Percentiles rank a stretch among this genome's conserved stretches.
phyloP scores from a whole-genome alignment of 23 tunicate species.

The Styela plicata region DNA sequence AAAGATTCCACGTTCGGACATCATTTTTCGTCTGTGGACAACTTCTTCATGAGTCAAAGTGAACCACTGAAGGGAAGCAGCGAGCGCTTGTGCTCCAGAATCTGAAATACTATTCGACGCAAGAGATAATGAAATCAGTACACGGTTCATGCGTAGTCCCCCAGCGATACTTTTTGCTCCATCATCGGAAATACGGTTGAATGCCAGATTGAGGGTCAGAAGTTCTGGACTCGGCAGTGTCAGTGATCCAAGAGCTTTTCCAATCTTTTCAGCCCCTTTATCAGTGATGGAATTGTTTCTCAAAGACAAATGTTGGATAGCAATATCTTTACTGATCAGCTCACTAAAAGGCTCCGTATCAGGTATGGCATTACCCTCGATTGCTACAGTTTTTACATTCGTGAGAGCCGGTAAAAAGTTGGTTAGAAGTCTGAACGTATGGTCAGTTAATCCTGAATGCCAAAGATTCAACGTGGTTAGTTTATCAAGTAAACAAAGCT shows the following conservation, averaged over 20 bases:
- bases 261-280: slow-evolving; percentile 54
- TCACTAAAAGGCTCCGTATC: slow-evolving; percentile 72
- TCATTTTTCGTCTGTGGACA: slow-evolving; percentile 75
- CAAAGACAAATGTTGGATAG: slow-evolving; percentile 67
- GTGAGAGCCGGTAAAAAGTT: slow-evolving; percentile 45
- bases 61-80: slow-evolving; percentile 49
- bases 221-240: slow-evolving; percentile 17
- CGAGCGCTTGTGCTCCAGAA: slow-evolving; percentile 52
- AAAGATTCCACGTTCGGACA: slow-evolving; percentile 39
- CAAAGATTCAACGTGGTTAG: slow-evolving; percentile 73
- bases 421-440: slow-evolving; percentile 44
- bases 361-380: slow-evolving; percentile 86
- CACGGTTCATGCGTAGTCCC: slow-evolving; percentile 80
- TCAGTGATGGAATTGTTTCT: slow-evolving; percentile 79
- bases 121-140: slow-evolving; percentile 54
- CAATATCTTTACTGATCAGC: slow-evolving; percentile 45
- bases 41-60: slow-evolving; percentile 82
- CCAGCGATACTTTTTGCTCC: slow-evolving; percentile 72
- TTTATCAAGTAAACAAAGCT: slow-evolving; percentile 56
- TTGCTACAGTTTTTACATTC: slow-evolving; percentile 44
- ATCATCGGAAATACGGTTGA: slow-evolving; percentile 57
- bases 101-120: slow-evolving; percentile 78
- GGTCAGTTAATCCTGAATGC: slow-evolving; percentile 88
- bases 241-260: slow-evolving; percentile 32
- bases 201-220: slow-evolving; percentile 50